phyloP scores from a whole-genome alignment of 1,140 invertebrate species.

The Trichogramma pretiosum region DNA sequence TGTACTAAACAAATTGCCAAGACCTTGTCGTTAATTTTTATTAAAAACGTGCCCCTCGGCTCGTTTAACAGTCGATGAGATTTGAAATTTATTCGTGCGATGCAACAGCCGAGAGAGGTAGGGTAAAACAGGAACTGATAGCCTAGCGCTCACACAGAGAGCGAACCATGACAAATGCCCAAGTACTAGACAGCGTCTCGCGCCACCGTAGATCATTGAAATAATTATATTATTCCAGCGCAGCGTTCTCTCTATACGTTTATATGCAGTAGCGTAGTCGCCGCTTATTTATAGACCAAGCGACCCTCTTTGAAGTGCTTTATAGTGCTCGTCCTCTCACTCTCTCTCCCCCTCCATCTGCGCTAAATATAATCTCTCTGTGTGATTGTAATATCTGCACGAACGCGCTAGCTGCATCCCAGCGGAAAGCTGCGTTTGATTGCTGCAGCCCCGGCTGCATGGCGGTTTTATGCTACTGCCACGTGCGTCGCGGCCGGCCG shows the following conservation, averaged over 20 bases:
- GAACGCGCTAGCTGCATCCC: too few species aligned
- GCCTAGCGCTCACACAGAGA: too few species aligned
- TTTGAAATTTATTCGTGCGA: neutral
- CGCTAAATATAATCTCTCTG: conserved; percentile 18
- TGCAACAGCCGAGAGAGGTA: neutral
- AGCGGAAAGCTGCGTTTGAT: too few species aligned
- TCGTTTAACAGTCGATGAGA: too few species aligned
- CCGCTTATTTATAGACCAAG: conserved; percentile 4
- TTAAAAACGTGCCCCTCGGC: too few species aligned
- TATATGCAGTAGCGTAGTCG: neutral
- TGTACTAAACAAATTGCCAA: too few species aligned
- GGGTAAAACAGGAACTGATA: too few species aligned
- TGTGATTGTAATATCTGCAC: conserved; percentile 16
- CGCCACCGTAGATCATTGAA: conserved; percentile 14
- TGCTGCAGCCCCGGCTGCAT: too few species aligned
- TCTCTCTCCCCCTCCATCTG: conserved; percentile 4
- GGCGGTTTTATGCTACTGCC: too few species aligned
- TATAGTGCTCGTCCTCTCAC: neutral
- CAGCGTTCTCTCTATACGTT: neutral
- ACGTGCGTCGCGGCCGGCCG: too few species aligned
- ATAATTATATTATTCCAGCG: conserved; percentile 17
- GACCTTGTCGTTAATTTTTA: too few species aligned
- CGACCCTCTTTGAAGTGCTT: conserved; percentile 10
- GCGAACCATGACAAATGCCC: conserved; percentile 14
- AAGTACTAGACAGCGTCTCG: conserved; percentile 8